phyloP scores from a whole-genome alignment of 2,797 vertebrate genomes.

The Scarus forsteni region DNA sequence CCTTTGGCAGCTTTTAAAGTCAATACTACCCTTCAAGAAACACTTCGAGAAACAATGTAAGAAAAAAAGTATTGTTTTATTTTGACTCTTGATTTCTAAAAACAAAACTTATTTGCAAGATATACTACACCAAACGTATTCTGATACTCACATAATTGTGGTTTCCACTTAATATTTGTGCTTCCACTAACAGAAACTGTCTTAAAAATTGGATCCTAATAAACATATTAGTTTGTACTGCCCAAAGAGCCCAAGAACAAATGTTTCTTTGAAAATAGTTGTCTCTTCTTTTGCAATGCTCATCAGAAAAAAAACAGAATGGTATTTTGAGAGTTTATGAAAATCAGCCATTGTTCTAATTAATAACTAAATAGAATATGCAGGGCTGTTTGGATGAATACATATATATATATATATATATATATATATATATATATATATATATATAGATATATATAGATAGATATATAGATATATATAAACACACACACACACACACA shows the following conservation, averaged over 20 bases:
- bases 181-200: too few relatives aligned
- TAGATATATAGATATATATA: too few relatives aligned
- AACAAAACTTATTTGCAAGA: neutral
- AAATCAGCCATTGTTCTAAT: slow-evolving; percentile 15
- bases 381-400: slow-evolving; percentile 10
- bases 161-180: neutral
- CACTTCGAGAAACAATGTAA: neutral
- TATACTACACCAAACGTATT: neutral
- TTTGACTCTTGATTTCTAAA: slow-evolving; percentile 5
- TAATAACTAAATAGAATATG: slow-evolving; percentile 23
- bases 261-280: neutral
- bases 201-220: too few relatives aligned
- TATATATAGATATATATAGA: too few relatives aligned
- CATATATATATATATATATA: too few relatives aligned
- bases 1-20: too few relatives aligned
- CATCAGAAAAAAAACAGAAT: neutral
- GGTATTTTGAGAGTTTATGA: slow-evolving; percentile 19
- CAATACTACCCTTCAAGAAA: too few relatives aligned
- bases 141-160: neutral
- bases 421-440: too few relatives aligned
- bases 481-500: too few relatives aligned
- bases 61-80: neutral
- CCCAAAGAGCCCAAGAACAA: too few relatives aligned
- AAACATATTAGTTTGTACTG: too few relatives aligned
- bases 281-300: neutral